Percentiles rank a stretch among this genome's conserved stretches.
Evolutionary conservation across 2,113 vertebrate species (phyloP).

Genomic region (Galemys pyrenaicus): DNA sequence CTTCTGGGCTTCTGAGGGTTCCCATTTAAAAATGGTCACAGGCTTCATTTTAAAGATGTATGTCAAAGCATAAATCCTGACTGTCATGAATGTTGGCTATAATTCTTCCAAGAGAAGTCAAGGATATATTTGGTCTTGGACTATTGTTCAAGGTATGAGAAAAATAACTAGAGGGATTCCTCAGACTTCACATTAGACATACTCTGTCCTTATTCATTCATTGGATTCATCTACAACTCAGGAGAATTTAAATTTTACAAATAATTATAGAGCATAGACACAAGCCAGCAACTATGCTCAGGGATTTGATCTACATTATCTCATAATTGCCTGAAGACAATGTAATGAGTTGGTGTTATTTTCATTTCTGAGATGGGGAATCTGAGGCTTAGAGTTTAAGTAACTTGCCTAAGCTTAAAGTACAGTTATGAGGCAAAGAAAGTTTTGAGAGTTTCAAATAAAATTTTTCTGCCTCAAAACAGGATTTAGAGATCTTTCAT

Average conservation of each 20-base stretch:
- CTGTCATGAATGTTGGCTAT: not conserved
- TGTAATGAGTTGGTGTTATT: not conserved
- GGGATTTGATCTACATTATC: not conserved
- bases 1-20: conserved; percentile 38
- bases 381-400: not conserved
- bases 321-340: not conserved
- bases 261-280: not conserved
- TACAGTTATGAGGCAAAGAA: not conserved
- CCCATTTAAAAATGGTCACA: conserved; percentile 50
- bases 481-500: not conserved
- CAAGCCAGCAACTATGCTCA: not conserved
- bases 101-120: conserved; percentile 52
- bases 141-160: conserved; percentile 2
- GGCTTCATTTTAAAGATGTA: conserved; percentile 58
- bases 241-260: conserved; percentile 14
- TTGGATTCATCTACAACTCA: not conserved
- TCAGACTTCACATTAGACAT: not conserved
- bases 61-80: conserved; percentile 49
- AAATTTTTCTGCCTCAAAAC: conserved; percentile 23
- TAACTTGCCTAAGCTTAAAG: not conserved
- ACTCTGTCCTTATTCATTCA: not conserved
- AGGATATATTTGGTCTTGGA: conserved; percentile 1
- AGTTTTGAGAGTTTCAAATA: not conserved
- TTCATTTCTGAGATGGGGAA: conserved; percentile 14
- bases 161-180: not conserved